A percentile compares a stretch with the other conserved stretches of the same genome.
phyloP scores from a whole-genome alignment of 2,113 vertebrate species.

The Chelonoidis abingdonii region DNA sequence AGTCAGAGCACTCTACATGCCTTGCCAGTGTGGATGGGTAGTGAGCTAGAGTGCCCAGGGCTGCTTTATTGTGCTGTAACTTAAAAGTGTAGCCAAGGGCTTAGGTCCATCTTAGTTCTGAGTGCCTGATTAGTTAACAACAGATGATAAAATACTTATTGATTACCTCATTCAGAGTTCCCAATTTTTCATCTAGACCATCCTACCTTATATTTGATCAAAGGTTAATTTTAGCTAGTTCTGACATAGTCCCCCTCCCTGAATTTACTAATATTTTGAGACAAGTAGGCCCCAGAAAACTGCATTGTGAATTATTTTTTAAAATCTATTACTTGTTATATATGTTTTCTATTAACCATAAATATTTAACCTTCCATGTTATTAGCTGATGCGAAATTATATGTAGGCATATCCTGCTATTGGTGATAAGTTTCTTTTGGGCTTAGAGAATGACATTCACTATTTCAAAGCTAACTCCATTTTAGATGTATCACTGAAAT shows the following conservation, averaged over 20 bases:
- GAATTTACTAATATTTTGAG: background rate
- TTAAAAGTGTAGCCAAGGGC: too few relatives aligned
- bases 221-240: background rate
- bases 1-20: too few relatives aligned
- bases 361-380: background rate
- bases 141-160: conserved; percentile 13
- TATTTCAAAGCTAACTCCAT: conserved; percentile 20
- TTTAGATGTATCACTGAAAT: background rate
- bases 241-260: background rate
- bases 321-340: background rate
- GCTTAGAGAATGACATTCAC: background rate
- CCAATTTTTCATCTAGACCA: background rate
- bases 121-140: conserved; percentile 18
- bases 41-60: too few relatives aligned
- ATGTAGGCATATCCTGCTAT: conserved; percentile 15
- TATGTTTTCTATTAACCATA: conserved; percentile 10
- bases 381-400: conserved; percentile 9
- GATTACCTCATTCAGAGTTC: background rate
- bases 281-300: background rate
- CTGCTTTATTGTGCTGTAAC: too few relatives aligned
- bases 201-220: background rate
- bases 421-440: conserved; percentile 33
- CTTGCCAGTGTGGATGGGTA: too few relatives aligned
- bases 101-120: conserved; percentile 19
- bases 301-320: background rate